Base-by-base conservation (phyloP, 2,888 invertebrate species). In the Vesta saturnalis region DNA sequence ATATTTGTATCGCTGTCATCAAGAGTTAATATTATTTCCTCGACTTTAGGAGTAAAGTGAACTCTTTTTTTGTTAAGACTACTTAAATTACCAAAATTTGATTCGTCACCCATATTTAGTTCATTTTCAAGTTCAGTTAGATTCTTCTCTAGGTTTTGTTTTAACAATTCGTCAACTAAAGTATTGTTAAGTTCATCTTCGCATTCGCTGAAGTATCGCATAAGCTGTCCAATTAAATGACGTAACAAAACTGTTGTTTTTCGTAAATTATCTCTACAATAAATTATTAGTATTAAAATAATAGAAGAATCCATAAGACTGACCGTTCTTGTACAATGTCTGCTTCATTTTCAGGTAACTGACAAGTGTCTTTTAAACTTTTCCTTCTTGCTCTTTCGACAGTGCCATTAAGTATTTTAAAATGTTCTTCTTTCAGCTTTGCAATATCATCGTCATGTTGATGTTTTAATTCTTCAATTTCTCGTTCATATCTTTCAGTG, bases 151-250 rank as follows among this genome's bases (percentile, higher is more conserved):
- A 80, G 75, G 57, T 75, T 77, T 22, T 86, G 81, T 39, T 86
- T 87, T 55, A 87, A 67, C 49, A 91, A 85, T 77, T 90, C 90
- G 58, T 89, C 90, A 0, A 92, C 87, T 57, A 94, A 84, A 12
- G 92, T 92, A 73, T 89, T 89, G 83, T 93, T 94, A 43, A 94
- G 85, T 82, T 94, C 94, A 79, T 92, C 91, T 81, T 94, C 94
- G 58, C 93, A 93, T 73, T 89, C 86, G 5, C 88, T 89, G 79
- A 93, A 91, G 82, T 92, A 94, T 78, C 90, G 90, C 54, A 91
- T 88, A 77, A 94, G 83, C 80, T 93, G 91, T 0, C 87, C 85
- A 67, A 94, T 86, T 23, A 91, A 87, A 71, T 87, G 87, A 74
- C 91, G 89, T 63, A 94, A 85, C 43, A 89, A 89, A 57, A 85